phyloP scores from a whole-genome alignment of 2,113 vertebrate genomes.

The Nesoenas mayeri region DNA sequence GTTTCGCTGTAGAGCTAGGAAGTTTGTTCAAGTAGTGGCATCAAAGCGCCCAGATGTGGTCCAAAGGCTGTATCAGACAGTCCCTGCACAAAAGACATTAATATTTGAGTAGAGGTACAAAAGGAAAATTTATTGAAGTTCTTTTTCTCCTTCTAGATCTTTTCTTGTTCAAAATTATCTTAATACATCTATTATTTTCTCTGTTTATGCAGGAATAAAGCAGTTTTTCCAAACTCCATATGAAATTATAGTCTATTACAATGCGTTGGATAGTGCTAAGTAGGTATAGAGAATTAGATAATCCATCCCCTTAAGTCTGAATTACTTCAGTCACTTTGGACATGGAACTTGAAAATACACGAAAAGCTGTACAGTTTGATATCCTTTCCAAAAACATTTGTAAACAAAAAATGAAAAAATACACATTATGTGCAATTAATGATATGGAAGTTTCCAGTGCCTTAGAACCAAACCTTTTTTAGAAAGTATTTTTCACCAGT shows the following conservation, averaged over 20 bases:
- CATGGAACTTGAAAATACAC: not conserved
- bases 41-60: not conserved
- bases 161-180: not conserved
- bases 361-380: not conserved
- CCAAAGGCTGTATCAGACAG: not conserved
- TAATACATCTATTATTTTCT: not conserved
- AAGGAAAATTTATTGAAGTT: not conserved
- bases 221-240: not conserved
- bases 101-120: not conserved
- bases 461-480: not conserved
- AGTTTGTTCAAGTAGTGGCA: not conserved
- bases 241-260: not conserved
- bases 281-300: not conserved
- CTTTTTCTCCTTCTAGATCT: not conserved
- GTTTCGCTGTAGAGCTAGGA: not conserved
- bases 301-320: not conserved
- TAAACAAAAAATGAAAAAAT: not conserved
- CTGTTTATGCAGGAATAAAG: not conserved
- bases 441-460: not conserved
- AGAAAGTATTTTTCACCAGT: not conserved
- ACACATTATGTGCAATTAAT: not conserved
- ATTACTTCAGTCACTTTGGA: not conserved
- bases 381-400: not conserved
- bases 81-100: not conserved
- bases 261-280: not conserved